Conservation (phyloP, 2,888 invertebrate species). For the Ectemnius continuus region DNA sequence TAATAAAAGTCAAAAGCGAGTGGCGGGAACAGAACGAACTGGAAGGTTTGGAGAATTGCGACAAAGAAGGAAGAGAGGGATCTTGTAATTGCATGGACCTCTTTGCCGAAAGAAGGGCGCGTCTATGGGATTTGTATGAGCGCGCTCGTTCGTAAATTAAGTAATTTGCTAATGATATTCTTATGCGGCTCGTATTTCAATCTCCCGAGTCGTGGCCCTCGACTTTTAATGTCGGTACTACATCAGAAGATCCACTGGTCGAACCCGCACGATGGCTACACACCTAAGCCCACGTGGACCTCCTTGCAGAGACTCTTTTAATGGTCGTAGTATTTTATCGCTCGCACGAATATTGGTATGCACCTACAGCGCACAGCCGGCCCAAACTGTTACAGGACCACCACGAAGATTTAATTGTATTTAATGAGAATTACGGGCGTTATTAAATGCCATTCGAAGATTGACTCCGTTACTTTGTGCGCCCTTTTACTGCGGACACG, state of each 20-base stretch:
- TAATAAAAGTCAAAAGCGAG: too few species aligned
- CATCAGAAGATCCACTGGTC: constrained; percentile 62
- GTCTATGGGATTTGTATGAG: constrained; percentile 51
- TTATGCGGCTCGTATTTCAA: constrained; percentile 75
- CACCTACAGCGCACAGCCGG: not conserved
- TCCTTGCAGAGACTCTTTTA: constrained; percentile 66
- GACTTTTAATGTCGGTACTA: constrained; percentile 72
- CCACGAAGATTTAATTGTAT: constrained; percentile 2
- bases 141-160: constrained; percentile 73
- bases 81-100: constrained; percentile 44
- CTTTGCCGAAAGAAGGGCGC: constrained; percentile 42
- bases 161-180: constrained; percentile 78
- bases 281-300: constrained; percentile 61
- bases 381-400: not conserved
- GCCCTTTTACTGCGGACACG: not conserved
- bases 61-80: constrained; percentile 17
- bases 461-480: not conserved
- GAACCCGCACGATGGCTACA: constrained; percentile 26
- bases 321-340: constrained; percentile 69
- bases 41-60: not conserved
- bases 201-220: constrained; percentile 64
- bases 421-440: not conserved
- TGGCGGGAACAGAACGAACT: too few species aligned
- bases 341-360: constrained; percentile 47
- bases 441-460: constrained; percentile 3